Conservation (phyloP, 2,797 vertebrate genomes). For the Nasua narica region DNA sequence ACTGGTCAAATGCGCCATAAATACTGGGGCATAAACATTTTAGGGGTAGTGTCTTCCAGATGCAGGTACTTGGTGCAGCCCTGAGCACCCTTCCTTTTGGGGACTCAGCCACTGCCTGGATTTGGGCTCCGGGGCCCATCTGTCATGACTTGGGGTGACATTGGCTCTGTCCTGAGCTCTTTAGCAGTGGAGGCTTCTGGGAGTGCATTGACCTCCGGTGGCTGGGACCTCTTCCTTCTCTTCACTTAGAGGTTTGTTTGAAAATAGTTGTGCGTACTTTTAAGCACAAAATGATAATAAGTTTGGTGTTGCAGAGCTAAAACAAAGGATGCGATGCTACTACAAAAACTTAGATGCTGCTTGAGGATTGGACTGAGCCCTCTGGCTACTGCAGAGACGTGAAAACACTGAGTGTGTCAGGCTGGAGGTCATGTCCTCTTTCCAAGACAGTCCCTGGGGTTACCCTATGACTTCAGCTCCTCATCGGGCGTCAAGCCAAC, state of each 20-base stretch:
- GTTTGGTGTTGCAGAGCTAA: neutral
- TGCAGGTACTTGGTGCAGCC: neutral
- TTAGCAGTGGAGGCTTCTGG: neutral
- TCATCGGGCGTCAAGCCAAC: no score
- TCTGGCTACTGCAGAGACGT: fast-evolving
- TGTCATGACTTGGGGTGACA: fast-evolving
- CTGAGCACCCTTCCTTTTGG: neutral
- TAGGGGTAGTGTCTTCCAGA: neutral
- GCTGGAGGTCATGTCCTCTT: neutral
- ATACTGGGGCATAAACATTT: neutral
- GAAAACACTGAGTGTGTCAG: fast-evolving
- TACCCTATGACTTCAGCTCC: neutral
- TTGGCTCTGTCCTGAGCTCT: neutral
- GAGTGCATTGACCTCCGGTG: fast-evolving
- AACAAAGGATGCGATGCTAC: neutral
- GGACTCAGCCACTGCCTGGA: neutral
- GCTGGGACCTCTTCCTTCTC: neutral
- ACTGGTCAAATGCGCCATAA: neutral
- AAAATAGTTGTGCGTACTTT: neutral
- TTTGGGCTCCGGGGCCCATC: fast-evolving
- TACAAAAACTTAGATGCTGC: neutral
- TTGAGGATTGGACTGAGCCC: neutral
- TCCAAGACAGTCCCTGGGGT: neutral
- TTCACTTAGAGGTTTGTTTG: neutral
- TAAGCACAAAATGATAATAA: neutral